Percentiles rank a stretch among this genome's conserved stretches.
phyloP scores from a whole-genome alignment of 1,140 invertebrate genomes.

The Aphelenchoides besseyi region DNA sequence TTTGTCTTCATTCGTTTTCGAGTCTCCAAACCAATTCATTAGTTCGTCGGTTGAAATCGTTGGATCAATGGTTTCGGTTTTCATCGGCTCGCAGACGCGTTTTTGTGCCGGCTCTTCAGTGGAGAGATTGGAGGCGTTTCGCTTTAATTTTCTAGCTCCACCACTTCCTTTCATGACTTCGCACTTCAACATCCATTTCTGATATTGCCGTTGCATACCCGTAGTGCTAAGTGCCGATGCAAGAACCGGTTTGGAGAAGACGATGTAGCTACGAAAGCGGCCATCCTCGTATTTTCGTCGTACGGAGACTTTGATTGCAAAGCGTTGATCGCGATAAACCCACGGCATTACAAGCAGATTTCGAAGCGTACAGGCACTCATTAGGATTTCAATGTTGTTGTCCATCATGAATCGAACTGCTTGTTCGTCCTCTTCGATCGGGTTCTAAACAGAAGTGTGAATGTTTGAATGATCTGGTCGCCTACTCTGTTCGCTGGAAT shows the following conservation, averaged over 20 bases:
- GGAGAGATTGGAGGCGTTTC: no score
- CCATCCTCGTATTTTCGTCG: background rate
- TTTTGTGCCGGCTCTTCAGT: no score
- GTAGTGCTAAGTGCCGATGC: background rate
- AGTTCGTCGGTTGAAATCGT: no score
- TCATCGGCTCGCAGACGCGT: no score
- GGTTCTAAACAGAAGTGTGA: slow-evolving; percentile 12
- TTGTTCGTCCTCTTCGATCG: slow-evolving; percentile 8
- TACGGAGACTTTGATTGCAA: background rate
- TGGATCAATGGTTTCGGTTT: no score
- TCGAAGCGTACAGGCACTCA: slow-evolving; percentile 10
- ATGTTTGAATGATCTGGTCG: background rate
- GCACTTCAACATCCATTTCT: slow-evolving; percentile 7
- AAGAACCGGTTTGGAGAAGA: slow-evolving; percentile 18
- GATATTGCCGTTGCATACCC: background rate
- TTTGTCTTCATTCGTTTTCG: background rate
- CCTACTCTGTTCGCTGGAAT: background rate
- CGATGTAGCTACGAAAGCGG: background rate
- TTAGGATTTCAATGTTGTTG: slow-evolving; percentile 3
- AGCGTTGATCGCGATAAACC: background rate
- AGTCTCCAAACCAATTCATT: no score
- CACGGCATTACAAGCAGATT: background rate
- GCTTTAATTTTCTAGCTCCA: no score
- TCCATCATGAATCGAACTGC: background rate
- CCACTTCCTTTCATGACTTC: no score